Base-by-base conservation (phyloP, 2,797 vertebrate species). In the Catamblyrhynchus diadema region DNA sequence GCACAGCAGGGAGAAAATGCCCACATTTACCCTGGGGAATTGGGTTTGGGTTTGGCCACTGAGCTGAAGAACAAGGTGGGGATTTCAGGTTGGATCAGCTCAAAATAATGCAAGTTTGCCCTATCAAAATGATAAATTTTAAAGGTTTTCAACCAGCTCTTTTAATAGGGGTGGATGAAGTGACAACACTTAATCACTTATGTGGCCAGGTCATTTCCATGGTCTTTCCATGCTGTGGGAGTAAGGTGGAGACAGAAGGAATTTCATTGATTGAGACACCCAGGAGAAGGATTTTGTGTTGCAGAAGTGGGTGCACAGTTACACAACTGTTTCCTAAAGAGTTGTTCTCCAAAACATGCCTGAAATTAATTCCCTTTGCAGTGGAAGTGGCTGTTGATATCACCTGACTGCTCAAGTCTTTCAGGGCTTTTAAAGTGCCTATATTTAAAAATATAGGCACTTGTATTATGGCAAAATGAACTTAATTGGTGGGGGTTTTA, bases 41-140 rank as follows among this genome's bases (percentile, higher is more conserved):
- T 65, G 27, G 30, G 27, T 61, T 67, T 81, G 61, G 17, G 7
- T 53, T 84, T 82, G 84, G 39, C 47, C 54, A 8, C 59, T 12
- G 50, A 57, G 8, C 45, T 77, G 69, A 35, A 33, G 61, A 59
- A n/a, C 0, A 0, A 17, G 22, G 9, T 4, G 9, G 24, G 15
- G 37, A 56, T 53, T 1, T 33, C 73, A 32, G 39, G 8, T 54
- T 73, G 51, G 28, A 41, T 54, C 69, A 56, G 16, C n/a, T 51
- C 54, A 18, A 81, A 95, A 41, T 21, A 44, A 61, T 66, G 12
- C 0, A 19, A 13, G 4, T 33, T 89, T 90, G 82, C 23, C 48
- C 9, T 2, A 8, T 39, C 16, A 21, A 72, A 81, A n/a, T 71
- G 17, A 17, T 48, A 53, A n/a, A 24, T 6, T 7, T 6, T n/a